A percentile compares a stretch with the other conserved stretches of the same genome.
phyloP scores from a whole-genome alignment of 1,140 invertebrate species.

The Planococcus citri region DNA sequence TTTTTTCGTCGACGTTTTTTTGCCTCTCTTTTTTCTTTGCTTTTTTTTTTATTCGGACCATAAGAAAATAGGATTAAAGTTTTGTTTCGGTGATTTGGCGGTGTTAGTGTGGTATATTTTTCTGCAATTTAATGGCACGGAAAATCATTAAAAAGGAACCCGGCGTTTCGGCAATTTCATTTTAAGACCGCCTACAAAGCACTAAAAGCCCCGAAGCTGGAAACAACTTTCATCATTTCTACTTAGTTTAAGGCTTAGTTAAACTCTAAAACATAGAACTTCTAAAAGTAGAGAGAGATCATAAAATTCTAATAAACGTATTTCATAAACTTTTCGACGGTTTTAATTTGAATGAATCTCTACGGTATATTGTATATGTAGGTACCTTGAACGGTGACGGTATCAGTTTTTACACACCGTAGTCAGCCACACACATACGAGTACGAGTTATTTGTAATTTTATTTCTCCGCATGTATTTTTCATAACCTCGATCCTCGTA shows the following conservation, averaged over 20 bases:
- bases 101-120: background rate
- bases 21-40: no score
- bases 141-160: conserved; percentile 7
- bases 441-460: no score
- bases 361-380: no score
- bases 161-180: conserved; percentile 5
- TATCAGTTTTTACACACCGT: no score
- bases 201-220: conserved; percentile 5
- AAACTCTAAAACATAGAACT: conserved; percentile 7
- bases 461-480: no score
- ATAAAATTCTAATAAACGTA: conserved; percentile 1
- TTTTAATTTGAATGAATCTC: conserved; percentile 6
- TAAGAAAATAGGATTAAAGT: background rate
- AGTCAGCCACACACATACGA: no score
- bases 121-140: conserved; percentile 6
- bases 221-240: conserved; percentile 7
- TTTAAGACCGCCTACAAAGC: conserved; percentile 6
- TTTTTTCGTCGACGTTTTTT: no score
- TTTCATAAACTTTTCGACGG: conserved; percentile 6
- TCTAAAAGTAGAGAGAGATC: background rate
- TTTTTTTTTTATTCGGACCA: background rate
- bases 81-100: background rate
- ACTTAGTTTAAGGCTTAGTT: background rate
- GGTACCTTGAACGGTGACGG: no score
- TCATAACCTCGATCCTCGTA: no score